phyloP scores from a whole-genome alignment of 1,140 invertebrate species.

The Drosophila virilis region DNA sequence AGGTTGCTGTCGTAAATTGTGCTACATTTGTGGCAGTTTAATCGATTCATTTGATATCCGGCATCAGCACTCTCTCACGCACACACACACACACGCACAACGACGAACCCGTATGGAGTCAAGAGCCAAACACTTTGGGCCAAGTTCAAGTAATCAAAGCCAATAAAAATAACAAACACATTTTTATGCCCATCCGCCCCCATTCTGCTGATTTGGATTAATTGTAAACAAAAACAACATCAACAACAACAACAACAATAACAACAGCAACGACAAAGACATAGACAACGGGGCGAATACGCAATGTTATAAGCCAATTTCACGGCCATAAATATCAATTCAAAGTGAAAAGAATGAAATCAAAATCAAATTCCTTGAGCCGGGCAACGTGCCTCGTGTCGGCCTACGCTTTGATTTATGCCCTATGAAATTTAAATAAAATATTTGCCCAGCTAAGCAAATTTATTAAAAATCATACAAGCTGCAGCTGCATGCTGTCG shows the following conservation, averaged over 20 bases:
- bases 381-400: background rate
- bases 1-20: constrained; percentile 38
- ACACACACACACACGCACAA: background rate
- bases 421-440: constrained; percentile 59
- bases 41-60: constrained; percentile 44
- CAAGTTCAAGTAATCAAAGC: constrained; percentile 63
- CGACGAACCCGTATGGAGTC: constrained; percentile 6
- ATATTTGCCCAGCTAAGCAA: constrained; percentile 68
- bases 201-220: constrained; percentile 13
- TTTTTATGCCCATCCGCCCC: constrained; percentile 33
- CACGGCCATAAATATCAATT: constrained; percentile 69
- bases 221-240: constrained; percentile 32
- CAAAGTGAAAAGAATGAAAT: constrained; percentile 45
- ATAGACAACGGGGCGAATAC: constrained; percentile 18
- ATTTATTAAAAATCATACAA: constrained; percentile 63
- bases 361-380: constrained; percentile 39
- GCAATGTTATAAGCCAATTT: constrained; percentile 72
- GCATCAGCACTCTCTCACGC: background rate
- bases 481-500: background rate
- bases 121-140: constrained; percentile 21
- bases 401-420: constrained; percentile 60
- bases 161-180: constrained; percentile 68
- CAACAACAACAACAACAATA: background rate
- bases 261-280: background rate
- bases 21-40: constrained; percentile 25